Evolutionary conservation across 2,113 vertebrate genomes (phyloP).

Genomic region (Triplophysa siluroides): DNA sequence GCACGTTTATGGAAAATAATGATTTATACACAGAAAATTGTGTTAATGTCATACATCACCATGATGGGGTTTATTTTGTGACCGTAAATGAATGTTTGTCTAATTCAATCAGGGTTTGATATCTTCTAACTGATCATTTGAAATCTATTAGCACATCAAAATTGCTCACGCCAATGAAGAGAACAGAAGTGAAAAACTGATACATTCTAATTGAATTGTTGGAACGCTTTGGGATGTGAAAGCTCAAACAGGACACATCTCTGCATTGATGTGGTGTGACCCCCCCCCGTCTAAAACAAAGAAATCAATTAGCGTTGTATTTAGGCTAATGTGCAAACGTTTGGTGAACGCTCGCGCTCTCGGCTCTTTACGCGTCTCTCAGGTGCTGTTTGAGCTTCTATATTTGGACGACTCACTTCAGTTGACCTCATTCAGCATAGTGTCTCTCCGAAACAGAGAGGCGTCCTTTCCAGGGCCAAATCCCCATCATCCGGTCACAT

Average conservation of each 20-base stretch:
- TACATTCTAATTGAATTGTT: too few relatives aligned
- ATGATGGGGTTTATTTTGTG: too few relatives aligned
- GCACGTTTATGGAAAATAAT: too few relatives aligned
- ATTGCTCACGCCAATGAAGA: too few relatives aligned
- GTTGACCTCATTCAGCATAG: constrained; percentile 45
- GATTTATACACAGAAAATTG: too few relatives aligned
- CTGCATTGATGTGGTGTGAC: neutral
- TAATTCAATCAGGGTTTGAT: too few relatives aligned
- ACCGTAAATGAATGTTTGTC: too few relatives aligned
- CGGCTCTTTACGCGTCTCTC: constrained; percentile 6
- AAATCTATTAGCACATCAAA: too few relatives aligned
- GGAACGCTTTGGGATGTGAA: too few relatives aligned
- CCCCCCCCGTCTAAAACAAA: constrained; percentile 14
- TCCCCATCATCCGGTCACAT: neutral
- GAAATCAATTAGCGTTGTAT: constrained; percentile 13
- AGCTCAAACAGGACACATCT: neutral
- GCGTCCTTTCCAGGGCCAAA: neutral
- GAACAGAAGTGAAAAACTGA: too few relatives aligned
- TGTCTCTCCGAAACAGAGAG: constrained; percentile 19
- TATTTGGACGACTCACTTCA: constrained; percentile 46
- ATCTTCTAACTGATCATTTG: too few relatives aligned
- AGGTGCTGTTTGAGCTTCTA: constrained; percentile 34
- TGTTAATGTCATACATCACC: too few relatives aligned
- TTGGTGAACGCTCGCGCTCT: constrained; percentile 13
- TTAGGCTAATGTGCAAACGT: constrained; percentile 27